A percentile compares a stretch with the other conserved stretches of the same genome.
phyloP scores from a whole-genome alignment of 1,140 invertebrate species.

The Aphidius ervi region DNA sequence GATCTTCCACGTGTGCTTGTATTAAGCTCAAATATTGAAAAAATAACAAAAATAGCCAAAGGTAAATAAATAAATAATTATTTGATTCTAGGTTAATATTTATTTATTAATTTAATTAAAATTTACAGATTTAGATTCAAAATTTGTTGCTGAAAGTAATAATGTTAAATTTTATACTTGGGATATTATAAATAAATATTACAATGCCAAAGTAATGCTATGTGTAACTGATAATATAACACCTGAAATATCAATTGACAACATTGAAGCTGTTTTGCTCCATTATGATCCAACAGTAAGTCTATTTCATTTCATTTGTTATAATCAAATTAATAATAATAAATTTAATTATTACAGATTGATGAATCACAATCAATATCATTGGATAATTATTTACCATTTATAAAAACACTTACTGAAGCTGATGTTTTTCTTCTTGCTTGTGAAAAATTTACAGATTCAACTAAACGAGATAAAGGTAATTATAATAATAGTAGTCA shows the following conservation, averaged over 20 bases:
- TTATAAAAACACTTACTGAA: conserved; percentile 32
- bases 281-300: conserved; percentile 58
- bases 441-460: conserved; percentile 44
- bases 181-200: conserved; percentile 67
- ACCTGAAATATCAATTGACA: conserved; percentile 45
- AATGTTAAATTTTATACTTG: conserved; percentile 54
- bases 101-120: conserved; percentile 41
- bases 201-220: conserved; percentile 57
- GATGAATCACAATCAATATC: conserved; percentile 46
- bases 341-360: neutral
- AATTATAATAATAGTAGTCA: conserved; percentile 1
- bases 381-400: conserved; percentile 32
- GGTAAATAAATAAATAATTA: conserved; percentile 31
- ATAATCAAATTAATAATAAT: no score
- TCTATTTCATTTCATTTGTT: conserved; percentile 2
- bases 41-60: conserved; percentile 41
- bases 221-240: conserved; percentile 52
- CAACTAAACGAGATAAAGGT: conserved; percentile 43
- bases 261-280: conserved; percentile 59
- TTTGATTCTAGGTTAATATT: neutral
- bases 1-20: conserved; percentile 42
- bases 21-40: conserved; percentile 34
- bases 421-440: conserved; percentile 41
- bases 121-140: conserved; percentile 44
- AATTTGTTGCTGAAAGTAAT: conserved; percentile 38